Base-by-base conservation (phyloP, 2,888 invertebrate species). In the Portevinia maculata region DNA sequence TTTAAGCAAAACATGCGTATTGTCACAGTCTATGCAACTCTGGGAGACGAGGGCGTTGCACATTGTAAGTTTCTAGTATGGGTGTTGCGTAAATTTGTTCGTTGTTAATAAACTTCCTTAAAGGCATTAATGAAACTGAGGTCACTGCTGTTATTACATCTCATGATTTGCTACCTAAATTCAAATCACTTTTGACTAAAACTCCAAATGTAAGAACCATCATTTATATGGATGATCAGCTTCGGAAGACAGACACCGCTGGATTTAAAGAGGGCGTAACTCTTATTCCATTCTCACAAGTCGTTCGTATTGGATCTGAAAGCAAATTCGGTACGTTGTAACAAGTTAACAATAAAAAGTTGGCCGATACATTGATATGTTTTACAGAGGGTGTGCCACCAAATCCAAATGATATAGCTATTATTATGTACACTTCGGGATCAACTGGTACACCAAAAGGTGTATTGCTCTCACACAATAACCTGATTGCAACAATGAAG, bases 381-480 rank as follows among this genome's bases (percentile, higher is more conserved):
- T 78, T 89, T 89, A 0, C 90, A 94, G 94, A 92, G 86, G 88
- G 91, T 17, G 91, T 92, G 3, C 92, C 93, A 5, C 96, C 97
- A 1, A 90, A 91, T 5, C 91, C 94, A 5, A 91, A 93, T 11
- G 99, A 99, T 90, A 94, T 95, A 3, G 99, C 99, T 55, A 97
- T 99, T 87, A 95, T 99, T 44, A 99, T 99, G 99, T 99, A 99
- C 92, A 99, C 99, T 1, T 98, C 98, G 86, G 99, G 99, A 5
- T 98, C 98, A 0, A 99, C 99, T 3, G 99, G 98, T 62, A 94
- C 95, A 76, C 98, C 98, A 0, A 98, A 98, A 91, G 98, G 98
- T 87, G 96, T 97, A 11, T 89, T 96, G 17, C 92, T 97, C 32
- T 94, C 96, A 2, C 97, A 97, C 90, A 93, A 93, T 87, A 97